Base-by-base conservation (phyloP, 2,113 vertebrate species). In the Hiodon alosoides region DNA sequence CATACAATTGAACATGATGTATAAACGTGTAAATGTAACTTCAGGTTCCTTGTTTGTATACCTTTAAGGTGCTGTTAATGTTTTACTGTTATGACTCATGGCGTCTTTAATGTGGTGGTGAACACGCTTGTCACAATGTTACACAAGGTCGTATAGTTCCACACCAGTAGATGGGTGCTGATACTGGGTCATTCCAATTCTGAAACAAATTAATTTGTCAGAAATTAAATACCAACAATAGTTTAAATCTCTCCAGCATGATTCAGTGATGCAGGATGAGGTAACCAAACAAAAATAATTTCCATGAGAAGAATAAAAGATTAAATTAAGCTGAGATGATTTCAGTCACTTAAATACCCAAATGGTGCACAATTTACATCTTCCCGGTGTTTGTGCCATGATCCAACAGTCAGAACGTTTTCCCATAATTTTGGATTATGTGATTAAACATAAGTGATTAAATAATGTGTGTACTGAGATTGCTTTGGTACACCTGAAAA, bases 221-320 rank as follows among this genome's bases (percentile, higher is more conserved):
- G 31, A 46, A 47, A 11, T 7, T 11, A 8, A 2, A 11, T 7
- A 11, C 9, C 10, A 64, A 47, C 7, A 2, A 4, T 5, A 16
- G 14, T 67, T 65, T 55, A 7, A 7, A 61, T 53, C 50, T 71
- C 55, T 11, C 76, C 76, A 72, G 64, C 64, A 73, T 62, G 65
- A 77, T 70, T 60, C 76, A 77, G 47, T 77, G 55, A 57, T 67
- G 61, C 70, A 14, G 68, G 64, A 11, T 57, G 10, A 58, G 52
- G 7, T 46, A 54, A 64, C n/a, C 71, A 51, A 66, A 57, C 13
- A 7, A 16, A 76, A 5, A 10, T 3, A 50, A 16, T 61, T 65
- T 76, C 50, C 59, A 46, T 31, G 5, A 46, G 51, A 52, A 5
- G 50, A 17, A 5, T 57, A 74, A 4, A 17, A 60, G 47, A 55